Evolutionary conservation across 1,140 invertebrate species (phyloP), one percentile per base, ranked within the genome.

Genomic region (Hylyphantes graminicola): DNA sequence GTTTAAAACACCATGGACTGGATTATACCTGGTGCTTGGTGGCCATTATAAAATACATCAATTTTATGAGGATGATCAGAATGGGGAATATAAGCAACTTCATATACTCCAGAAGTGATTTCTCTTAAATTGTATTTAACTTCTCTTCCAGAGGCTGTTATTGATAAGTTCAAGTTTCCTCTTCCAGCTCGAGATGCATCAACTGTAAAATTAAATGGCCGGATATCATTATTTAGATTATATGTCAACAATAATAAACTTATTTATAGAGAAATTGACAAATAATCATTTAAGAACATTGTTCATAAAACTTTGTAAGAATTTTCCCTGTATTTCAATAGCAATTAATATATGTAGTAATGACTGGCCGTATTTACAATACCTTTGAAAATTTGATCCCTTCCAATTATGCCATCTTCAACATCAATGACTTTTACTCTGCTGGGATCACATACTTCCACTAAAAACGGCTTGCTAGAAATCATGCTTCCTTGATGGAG

Each of bases 81-180:
- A 93, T 92, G 3, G 10, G 97, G 96, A 89, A 95, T 94, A 89
- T 96, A 98, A 21, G 95, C 93, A 57, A 97, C 93, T 90, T 96
- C 87, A 87, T 90, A 90, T 6, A 89, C 84, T 53, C 90, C 90
- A 50, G 88, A 86, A n/a, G 87, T 89, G 10, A 91, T 93, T 87
- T 95, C 94, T 77, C 89, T 77, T 7, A 89, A 48, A 92, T 92
- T 85, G 88, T 95, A 93, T 17, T 94, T 94, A 13, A 97, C 95
- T 85, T 94, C 93, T 55, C 92, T 92, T 13, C 95, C 95, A 64
- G 93, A 94, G 77, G 95, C 94, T 63, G 93, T 93, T 9, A 97
- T 94, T 35, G 92, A 90, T 0, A 94, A 94, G 0, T 93, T 93
- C 2, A 98, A 89, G 70, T 94, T 94, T 7, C 96, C 96, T 79